phyloP scores from a whole-genome alignment of 2,888 invertebrate genomes.

The Drosophila algonquin region DNA sequence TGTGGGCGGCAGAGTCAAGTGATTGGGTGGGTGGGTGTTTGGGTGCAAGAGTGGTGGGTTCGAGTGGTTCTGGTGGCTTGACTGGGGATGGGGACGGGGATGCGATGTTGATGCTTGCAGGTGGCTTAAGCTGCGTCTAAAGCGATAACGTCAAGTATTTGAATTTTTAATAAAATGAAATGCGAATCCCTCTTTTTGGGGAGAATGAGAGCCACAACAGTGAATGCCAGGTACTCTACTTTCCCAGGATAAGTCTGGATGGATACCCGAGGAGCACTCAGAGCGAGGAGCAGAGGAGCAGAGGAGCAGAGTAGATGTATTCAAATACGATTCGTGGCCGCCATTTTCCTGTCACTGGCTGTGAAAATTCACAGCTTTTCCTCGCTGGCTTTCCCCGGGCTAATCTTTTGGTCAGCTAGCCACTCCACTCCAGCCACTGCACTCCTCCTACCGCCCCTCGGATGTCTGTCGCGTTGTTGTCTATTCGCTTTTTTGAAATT shows the following conservation, averaged over 20 bases:
- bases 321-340: conserved; percentile 68
- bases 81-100: not conserved
- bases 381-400: conserved; percentile 47
- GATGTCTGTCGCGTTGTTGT: conserved; percentile 50
- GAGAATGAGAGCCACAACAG: conserved; percentile 4
- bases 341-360: conserved; percentile 73
- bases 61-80: not conserved
- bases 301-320: conserved; percentile 40
- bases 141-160: conserved; percentile 78
- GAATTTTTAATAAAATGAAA: conserved; percentile 80
- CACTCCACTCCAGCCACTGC: not conserved
- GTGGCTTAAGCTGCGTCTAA: conserved; percentile 74
- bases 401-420: conserved; percentile 73
- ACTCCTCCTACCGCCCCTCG: conserved; percentile 4
- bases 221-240: conserved; percentile 7
- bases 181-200: conserved; percentile 58
- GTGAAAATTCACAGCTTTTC: conserved; percentile 71
- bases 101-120: conserved; percentile 50
- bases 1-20: conserved; percentile 33
- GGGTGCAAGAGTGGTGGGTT: conserved; percentile 13
- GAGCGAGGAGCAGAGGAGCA: not conserved
- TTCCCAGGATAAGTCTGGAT: not conserved
- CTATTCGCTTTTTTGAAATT: conserved; percentile 73
- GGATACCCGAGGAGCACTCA: not conserved
- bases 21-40: conserved; percentile 11